These are phyloP conservation scores for Trypoxylon attenuatum DNA, from an alignment of 2,888 invertebrate genomes.

Conservation along the genomic window DNA sequence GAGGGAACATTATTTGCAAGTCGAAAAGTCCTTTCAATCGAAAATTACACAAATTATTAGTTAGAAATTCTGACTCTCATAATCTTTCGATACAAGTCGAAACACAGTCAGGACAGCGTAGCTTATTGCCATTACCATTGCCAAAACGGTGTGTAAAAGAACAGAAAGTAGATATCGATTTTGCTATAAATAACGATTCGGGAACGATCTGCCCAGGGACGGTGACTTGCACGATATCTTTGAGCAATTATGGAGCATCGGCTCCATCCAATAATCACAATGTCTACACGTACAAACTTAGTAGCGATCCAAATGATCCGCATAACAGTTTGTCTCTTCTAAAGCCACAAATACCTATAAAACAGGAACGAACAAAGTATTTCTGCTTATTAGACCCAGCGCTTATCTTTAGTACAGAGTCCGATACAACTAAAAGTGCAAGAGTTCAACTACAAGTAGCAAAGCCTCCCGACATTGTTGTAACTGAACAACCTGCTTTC, in stretches of 20 bases:
- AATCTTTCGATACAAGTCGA: conserved; percentile 62
- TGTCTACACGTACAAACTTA: conserved; percentile 46
- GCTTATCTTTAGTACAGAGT: conserved; percentile 39
- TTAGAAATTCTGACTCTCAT: conserved; percentile 58
- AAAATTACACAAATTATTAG: conserved; percentile 66
- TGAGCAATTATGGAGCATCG: conserved; percentile 46
- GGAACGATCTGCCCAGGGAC: conserved; percentile 61
- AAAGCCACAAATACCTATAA: conserved; percentile 36
- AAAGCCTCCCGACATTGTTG: conserved; percentile 61
- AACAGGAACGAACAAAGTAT: conserved; percentile 49
- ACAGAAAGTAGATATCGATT: conserved; percentile 63
- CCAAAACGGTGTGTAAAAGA: conserved; percentile 61
- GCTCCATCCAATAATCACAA: conserved; percentile 30
- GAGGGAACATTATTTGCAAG: conserved; percentile 63
- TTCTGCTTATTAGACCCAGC: conserved; percentile 62
- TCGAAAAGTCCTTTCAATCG: conserved; percentile 64
- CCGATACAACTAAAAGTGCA: conserved; percentile 11
- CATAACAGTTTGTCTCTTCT: conserved; percentile 51
- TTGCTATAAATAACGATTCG: conserved; percentile 58
- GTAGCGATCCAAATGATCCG: conserved; percentile 68
- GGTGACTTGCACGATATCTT: conserved; percentile 61
- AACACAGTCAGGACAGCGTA: conserved; percentile 50
- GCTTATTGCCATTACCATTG: conserved; percentile 65
- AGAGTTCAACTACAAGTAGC: conserved; percentile 35
- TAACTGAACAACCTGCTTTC: conserved; percentile 63